Evolutionary conservation across 2,888 invertebrate genomes (phyloP).

Genomic region (Cacoxenus indagator): DNA sequence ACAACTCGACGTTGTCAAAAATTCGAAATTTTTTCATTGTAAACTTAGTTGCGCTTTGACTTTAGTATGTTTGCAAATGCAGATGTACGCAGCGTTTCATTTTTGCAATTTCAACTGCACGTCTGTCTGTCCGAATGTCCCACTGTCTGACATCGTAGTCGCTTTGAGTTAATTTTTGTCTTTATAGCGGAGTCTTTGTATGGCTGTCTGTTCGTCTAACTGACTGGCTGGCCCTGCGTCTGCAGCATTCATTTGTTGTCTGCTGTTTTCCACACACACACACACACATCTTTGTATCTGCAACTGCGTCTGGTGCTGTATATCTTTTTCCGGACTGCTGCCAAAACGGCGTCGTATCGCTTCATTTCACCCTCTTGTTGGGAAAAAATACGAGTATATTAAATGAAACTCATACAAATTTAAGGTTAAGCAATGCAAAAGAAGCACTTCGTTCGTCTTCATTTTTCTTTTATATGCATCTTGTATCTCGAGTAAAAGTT

Average conservation of each 20-base stretch:
- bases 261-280: neutral
- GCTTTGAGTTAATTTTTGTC: slow-evolving; percentile 57
- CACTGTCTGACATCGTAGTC: slow-evolving; percentile 28
- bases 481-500: slow-evolving; percentile 52
- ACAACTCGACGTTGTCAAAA: no score
- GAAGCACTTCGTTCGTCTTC: neutral
- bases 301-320: neutral
- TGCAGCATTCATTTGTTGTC: slow-evolving; percentile 12
- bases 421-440: slow-evolving; percentile 48
- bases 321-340: neutral
- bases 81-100: neutral
- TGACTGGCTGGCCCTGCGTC: neutral
- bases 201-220: slow-evolving; percentile 16
- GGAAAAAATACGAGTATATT: no score
- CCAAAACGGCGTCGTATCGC: neutral
- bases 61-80: neutral
- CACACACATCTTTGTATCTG: slow-evolving; percentile 4
- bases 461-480: neutral
- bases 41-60: neutral
- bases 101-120: slow-evolving; percentile 1
- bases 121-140: slow-evolving; percentile 16
- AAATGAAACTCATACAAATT: slow-evolving; percentile 36
- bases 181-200: slow-evolving; percentile 30
- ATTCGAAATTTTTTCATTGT: neutral
- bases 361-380: neutral